These are phyloP conservation scores for Vannuccia rotundouncinata DNA, from an alignment of 2,888 invertebrate species.

Conservation along the genomic window DNA sequence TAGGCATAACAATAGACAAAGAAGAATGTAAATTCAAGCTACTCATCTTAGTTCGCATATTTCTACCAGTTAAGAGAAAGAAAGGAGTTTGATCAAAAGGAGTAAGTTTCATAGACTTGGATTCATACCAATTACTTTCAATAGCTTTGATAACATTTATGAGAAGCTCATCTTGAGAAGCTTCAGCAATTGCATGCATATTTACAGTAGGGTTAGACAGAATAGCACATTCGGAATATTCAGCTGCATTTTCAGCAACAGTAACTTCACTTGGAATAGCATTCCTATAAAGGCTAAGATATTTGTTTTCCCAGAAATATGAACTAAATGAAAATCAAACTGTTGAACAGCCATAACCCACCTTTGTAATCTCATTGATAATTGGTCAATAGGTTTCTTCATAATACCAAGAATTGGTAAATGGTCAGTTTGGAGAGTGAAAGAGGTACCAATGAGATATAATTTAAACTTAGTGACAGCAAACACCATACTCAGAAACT, in stretches of 20 bases:
- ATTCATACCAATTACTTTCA: slow-evolving; percentile 22
- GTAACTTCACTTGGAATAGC: not conserved
- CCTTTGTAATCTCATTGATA: slow-evolving; percentile 27
- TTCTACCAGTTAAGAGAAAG: slow-evolving; percentile 6
- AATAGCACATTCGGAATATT: slow-evolving; percentile 12
- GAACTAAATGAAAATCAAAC: slow-evolving; percentile 21
- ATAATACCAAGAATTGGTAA: slow-evolving; percentile 32
- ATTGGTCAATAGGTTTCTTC: slow-evolving; percentile 29
- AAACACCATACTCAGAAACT: slow-evolving; percentile 38
- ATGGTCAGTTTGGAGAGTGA: slow-evolving; percentile 39
- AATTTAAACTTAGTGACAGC: slow-evolving; percentile 38
- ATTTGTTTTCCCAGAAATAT: slow-evolving; percentile 30
- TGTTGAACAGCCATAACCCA: slow-evolving; percentile 25
- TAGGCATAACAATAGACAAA: slow-evolving; percentile 23
- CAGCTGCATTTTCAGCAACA: slow-evolving; percentile 25
- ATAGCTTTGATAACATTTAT: slow-evolving; percentile 18
- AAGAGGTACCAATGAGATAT: slow-evolving; percentile 39
- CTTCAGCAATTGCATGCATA: slow-evolving; percentile 9
- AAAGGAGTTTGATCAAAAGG: slow-evolving; percentile 29
- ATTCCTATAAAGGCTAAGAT: slow-evolving; percentile 30
- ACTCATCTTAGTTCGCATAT: slow-evolving; percentile 21
- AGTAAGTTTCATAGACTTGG: not conserved
- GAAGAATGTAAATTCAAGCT: slow-evolving; percentile 20
- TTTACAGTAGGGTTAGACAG: slow-evolving; percentile 2
- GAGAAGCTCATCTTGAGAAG: not conserved